Evolutionary conservation across 2,113 vertebrate species (phyloP).

Genomic region (Psophia crepitans): DNA sequence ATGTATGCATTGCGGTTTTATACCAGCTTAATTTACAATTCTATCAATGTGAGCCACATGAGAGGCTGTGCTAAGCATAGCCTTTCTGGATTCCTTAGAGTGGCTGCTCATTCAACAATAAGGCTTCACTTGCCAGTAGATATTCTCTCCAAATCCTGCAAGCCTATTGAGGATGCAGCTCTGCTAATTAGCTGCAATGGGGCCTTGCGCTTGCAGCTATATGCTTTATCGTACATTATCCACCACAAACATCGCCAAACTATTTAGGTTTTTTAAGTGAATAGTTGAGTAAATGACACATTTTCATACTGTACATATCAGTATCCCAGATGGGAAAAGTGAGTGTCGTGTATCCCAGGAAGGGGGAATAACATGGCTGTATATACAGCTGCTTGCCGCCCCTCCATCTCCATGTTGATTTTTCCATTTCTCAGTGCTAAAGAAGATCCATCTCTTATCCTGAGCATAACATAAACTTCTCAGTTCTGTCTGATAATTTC

Average conservation of each 20-base stretch:
- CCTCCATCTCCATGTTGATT: not conserved
- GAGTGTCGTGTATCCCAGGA: not conserved
- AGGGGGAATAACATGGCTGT: not conserved
- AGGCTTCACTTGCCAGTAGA: conserved; percentile 1
- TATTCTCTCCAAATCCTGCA: conserved; percentile 18
- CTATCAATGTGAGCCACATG: not conserved
- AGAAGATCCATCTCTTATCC: not conserved
- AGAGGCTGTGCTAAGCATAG: not conserved
- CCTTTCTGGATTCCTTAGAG: conserved; percentile 11
- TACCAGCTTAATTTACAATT: not conserved
- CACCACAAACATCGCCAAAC: not conserved
- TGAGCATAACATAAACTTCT: not conserved
- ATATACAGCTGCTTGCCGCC: not conserved
- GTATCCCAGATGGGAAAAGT: not conserved
- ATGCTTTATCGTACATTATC: not conserved
- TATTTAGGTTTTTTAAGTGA: not conserved
- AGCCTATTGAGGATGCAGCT: not conserved
- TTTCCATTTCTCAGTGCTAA: not conserved
- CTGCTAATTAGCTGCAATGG: conserved; percentile 34
- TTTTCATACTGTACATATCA: not conserved
- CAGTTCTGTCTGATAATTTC: not conserved
- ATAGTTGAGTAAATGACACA: not conserved
- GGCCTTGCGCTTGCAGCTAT: not conserved
- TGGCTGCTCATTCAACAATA: not conserved
- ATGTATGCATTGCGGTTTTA: not conserved